Evolutionary conservation across 92 coral and sea anemone genomes (phyloP).

Genomic region (Blastomussa wellsi): DNA sequence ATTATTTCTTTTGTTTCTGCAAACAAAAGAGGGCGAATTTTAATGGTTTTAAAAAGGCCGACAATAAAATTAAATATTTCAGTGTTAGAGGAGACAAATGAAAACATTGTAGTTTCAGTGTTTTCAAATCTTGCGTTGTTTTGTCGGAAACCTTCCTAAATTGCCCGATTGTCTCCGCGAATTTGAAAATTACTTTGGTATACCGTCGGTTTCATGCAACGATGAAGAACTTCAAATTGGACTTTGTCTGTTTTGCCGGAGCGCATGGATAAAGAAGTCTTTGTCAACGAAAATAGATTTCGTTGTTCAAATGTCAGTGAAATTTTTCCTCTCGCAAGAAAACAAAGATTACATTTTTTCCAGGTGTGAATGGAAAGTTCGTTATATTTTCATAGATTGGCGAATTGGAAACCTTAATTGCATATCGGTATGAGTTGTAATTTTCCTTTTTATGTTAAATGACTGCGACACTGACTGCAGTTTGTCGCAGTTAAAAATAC

Average conservation of each 20-base stretch:
- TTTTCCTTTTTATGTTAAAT: constrained; percentile 15
- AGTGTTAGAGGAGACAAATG: constrained; percentile 25
- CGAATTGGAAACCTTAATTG: constrained; percentile 46
- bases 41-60: constrained; percentile 42
- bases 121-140: constrained; percentile 36
- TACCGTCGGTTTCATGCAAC: not conserved
- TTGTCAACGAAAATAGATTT: not conserved
- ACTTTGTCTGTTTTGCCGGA: not conserved
- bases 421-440: constrained; percentile 40
- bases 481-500: constrained; percentile 14
- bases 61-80: constrained; percentile 37
- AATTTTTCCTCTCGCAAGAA: not conserved
- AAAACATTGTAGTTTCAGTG: constrained; percentile 28
- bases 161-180: constrained; percentile 29
- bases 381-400: constrained; percentile 28
- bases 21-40: constrained; percentile 42
- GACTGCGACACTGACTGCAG: constrained; percentile 35
- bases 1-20: constrained; percentile 46
- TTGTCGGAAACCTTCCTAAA: constrained; percentile 27
- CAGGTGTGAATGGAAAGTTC: not conserved
- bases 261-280: not conserved
- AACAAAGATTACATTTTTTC: not conserved
- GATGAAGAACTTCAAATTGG: constrained; percentile 28
- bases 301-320: not conserved
- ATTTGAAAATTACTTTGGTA: constrained; percentile 31